A percentile compares a stretch with the other conserved stretches of the same genome.
Conservation (phyloP, 2,113 vertebrate genomes). For the Deroptyus accipitrinus region DNA sequence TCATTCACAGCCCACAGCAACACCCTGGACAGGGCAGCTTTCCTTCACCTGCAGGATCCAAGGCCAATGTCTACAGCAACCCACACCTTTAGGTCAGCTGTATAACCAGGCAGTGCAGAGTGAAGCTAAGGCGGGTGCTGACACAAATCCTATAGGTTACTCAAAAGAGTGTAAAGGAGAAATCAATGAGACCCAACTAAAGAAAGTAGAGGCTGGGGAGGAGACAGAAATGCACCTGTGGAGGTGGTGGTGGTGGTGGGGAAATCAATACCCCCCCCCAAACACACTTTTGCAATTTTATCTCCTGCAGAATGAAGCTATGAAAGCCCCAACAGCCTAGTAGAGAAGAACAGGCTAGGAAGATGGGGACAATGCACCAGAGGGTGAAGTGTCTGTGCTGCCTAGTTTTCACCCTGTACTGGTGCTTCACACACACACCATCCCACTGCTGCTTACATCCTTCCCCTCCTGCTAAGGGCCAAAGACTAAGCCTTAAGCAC, state of each 20-base stretch:
- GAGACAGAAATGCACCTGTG: neutral
- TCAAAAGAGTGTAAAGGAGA: neutral
- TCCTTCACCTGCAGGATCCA: neutral
- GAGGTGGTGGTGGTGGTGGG: neutral
- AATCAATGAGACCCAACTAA: neutral
- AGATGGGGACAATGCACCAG: neutral
- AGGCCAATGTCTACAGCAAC: neutral
- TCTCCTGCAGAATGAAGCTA: neutral
- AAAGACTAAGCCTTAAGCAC: neutral
- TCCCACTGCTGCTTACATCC: neutral
- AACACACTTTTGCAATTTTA: neutral
- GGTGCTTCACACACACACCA: neutral
- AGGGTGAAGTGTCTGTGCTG: fast-evolving
- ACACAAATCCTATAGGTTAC: neutral
- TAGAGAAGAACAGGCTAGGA: neutral
- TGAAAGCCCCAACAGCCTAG: neutral
- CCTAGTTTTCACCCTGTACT: neutral
- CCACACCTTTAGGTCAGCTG: neutral
- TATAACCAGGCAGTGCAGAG: fast-evolving
- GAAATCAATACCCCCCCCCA: no score
- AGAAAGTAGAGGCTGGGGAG: neutral
- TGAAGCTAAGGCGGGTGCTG: neutral
- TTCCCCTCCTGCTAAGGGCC: neutral
- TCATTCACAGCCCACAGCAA: neutral
- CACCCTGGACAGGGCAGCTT: neutral